Conservation (phyloP, 2,888 invertebrate genomes). For the Neocrepidodera transversa region DNA sequence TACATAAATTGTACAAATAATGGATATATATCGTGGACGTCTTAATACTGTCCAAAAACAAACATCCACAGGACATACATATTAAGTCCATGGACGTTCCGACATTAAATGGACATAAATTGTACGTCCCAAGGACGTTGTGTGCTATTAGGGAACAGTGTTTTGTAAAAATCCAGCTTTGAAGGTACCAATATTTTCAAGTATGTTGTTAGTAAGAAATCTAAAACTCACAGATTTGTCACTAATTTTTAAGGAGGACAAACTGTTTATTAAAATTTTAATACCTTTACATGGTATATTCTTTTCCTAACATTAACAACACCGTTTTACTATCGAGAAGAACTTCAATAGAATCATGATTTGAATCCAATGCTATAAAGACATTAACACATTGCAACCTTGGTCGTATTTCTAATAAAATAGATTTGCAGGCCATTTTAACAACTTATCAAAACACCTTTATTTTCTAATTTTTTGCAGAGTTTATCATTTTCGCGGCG, state of each 20-base stretch:
- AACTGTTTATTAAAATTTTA: conserved; percentile 49
- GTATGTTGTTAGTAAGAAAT: conserved; percentile 49
- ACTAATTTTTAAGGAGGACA: conserved; percentile 51
- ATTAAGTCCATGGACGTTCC: too few relatives aligned
- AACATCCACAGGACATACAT: too few relatives aligned
- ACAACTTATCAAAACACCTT: conserved; percentile 62
- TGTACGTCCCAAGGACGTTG: too few relatives aligned
- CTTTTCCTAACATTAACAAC: conserved; percentile 38
- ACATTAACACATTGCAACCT: conserved; percentile 68
- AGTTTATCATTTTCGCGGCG: conserved; percentile 79
- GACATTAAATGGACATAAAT: too few relatives aligned
- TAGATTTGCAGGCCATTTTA: conserved; percentile 56
- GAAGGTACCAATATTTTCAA: conserved; percentile 48
- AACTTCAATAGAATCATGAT: conserved; percentile 42
- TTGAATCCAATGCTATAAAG: conserved; percentile 56
- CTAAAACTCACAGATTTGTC: conserved; percentile 54
- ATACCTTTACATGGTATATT: conserved; percentile 42
- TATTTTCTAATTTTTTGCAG: conserved; percentile 69
- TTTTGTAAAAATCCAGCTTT: conserved; percentile 51
- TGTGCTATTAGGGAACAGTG: too few relatives aligned
- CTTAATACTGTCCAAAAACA: too few relatives aligned
- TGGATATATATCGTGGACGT: too few relatives aligned
- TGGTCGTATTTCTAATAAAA: conserved; percentile 68
- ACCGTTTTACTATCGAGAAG: conserved; percentile 45
- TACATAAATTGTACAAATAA: too few relatives aligned